These are phyloP conservation scores for Herpailurus yagouaroundi DNA, from an alignment of 2,113 vertebrate species.

Conservation along the genomic window DNA sequence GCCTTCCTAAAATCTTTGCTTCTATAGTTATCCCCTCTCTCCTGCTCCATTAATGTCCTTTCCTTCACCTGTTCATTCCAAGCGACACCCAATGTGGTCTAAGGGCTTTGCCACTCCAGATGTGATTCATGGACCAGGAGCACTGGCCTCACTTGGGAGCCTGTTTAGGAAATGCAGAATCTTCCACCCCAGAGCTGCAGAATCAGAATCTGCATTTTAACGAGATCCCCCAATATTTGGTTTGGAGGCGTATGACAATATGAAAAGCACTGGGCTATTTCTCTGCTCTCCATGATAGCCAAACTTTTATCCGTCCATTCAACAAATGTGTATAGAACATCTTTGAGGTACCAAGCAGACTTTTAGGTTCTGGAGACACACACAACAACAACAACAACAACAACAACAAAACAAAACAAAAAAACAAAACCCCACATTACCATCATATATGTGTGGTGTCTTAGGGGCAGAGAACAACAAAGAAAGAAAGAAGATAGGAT, in stretches of 20 bases:
- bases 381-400: no score
- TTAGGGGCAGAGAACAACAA: background rate
- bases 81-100: background rate
- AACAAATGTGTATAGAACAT: background rate
- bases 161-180: background rate
- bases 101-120: background rate
- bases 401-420: background rate
- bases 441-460: background rate
- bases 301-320: background rate
- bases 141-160: background rate
- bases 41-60: background rate
- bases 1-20: background rate
- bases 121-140: background rate
- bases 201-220: conserved; percentile 41
- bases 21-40: background rate
- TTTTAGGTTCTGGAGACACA: background rate
- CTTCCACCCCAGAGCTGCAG: background rate
- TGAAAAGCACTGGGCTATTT: background rate
- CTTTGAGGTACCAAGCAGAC: background rate
- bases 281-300: background rate
- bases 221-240: background rate
- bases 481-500: background rate
- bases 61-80: background rate
- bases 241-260: background rate
- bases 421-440: background rate